Conservation (phyloP, 2,888 invertebrate species). For the Ceramica pisi region DNA sequence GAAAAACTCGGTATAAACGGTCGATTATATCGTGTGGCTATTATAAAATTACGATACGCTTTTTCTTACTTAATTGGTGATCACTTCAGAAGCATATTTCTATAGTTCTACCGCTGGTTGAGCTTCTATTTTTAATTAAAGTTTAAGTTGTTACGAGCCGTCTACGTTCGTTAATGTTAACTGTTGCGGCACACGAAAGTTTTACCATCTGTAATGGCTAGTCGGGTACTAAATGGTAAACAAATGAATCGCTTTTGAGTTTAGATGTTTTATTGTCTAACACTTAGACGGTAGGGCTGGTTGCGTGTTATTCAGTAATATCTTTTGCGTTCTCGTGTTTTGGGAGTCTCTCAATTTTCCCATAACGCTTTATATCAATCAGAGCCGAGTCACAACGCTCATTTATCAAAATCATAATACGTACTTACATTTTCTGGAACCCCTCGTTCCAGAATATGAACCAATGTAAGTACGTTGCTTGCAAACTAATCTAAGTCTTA, state of each 20-base stretch:
- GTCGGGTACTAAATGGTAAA: slow-evolving; percentile 60
- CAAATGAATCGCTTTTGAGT: slow-evolving; percentile 60
- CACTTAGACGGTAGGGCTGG: slow-evolving; percentile 33
- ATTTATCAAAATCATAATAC: not conserved
- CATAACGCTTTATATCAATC: not conserved
- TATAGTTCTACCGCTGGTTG: slow-evolving; percentile 69
- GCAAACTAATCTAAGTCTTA: no score
- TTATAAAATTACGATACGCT: slow-evolving; percentile 81
- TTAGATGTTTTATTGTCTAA: slow-evolving; percentile 43
- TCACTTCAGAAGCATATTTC: slow-evolving; percentile 84
- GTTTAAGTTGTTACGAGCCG: slow-evolving; percentile 71
- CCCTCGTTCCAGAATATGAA: no score
- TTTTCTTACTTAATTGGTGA: slow-evolving; percentile 83
- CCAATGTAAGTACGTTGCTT: no score
- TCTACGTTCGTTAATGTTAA: slow-evolving; percentile 65
- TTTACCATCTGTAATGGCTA: slow-evolving; percentile 59
- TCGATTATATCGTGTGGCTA: slow-evolving; percentile 66
- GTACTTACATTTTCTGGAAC: not conserved
- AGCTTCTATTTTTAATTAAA: slow-evolving; percentile 81
- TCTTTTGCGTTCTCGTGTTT: not conserved
- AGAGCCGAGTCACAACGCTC: not conserved
- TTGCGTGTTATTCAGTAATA: slow-evolving; percentile 6
- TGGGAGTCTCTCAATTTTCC: not conserved
- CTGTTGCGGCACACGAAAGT: slow-evolving; percentile 72
- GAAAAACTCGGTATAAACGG: slow-evolving; percentile 74